A percentile compares a stretch with the other conserved stretches of the same genome.
Conservation (phyloP, 2,113 vertebrate genomes). For the Prunella fulvescens region DNA sequence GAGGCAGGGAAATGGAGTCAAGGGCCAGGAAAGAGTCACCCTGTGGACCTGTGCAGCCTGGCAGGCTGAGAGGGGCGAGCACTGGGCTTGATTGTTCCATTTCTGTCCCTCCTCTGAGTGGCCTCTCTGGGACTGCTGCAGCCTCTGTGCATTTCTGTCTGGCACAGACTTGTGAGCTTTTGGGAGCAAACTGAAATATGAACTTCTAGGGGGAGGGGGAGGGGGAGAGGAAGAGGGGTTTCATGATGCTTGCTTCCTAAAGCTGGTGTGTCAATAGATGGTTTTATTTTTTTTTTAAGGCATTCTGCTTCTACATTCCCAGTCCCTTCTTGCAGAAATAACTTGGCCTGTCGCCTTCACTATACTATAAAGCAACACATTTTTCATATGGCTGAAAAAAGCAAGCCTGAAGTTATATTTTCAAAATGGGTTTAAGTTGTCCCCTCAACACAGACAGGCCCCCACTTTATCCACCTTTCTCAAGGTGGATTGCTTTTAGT, state of each 20-base stretch:
- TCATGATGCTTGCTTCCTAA: conserved; percentile 70
- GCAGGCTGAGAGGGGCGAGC: conserved; percentile 77
- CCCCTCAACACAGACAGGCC: not conserved
- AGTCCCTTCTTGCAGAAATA: conserved; percentile 31
- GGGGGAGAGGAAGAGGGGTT: conserved; percentile 65
- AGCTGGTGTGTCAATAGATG: conserved; percentile 65
- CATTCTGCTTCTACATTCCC: conserved; percentile 52
- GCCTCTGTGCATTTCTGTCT: conserved; percentile 90
- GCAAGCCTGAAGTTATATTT: conserved; percentile 32
- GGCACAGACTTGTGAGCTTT: conserved; percentile 91
- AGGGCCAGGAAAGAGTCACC: conserved; percentile 73
- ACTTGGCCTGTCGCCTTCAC: conserved; percentile 40
- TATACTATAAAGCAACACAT: conserved; percentile 36
- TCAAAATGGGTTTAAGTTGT: not conserved
- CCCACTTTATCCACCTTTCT: not conserved
- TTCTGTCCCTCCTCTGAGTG: conserved; percentile 89
- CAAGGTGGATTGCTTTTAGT: not conserved
- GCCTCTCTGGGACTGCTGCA: conserved; percentile 89
- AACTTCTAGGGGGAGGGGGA: conserved; percentile 81
- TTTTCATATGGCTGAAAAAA: conserved; percentile 59
- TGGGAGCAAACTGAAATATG: conserved; percentile 94
- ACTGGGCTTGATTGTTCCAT: conserved; percentile 86
- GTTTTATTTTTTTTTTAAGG: conserved; percentile 53
- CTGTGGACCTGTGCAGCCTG: conserved; percentile 86
- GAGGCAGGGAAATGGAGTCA: conserved; percentile 69